phyloP scores from a whole-genome alignment of 2,888 invertebrate species.

The Cheiracanthium punctorium region DNA sequence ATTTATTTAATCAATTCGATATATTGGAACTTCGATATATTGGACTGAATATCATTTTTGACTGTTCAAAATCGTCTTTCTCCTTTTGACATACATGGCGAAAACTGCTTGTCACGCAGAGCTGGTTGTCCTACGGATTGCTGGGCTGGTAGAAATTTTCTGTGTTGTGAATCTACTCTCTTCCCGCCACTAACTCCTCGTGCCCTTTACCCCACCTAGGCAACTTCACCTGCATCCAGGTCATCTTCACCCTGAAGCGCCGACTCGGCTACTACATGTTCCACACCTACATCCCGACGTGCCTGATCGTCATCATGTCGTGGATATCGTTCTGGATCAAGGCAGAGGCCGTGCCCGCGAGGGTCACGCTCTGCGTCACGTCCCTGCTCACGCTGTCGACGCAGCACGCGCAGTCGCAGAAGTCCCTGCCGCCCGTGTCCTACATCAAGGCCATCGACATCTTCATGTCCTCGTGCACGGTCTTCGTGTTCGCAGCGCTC shows the following conservation, averaged over 20 bases:
- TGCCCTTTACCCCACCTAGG: constrained; percentile 81
- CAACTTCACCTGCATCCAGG: constrained; percentile 92
- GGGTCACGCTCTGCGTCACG: constrained; percentile 93
- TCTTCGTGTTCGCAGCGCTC: constrained; percentile 77
- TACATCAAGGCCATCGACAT: constrained; percentile 78
- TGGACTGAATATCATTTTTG: too few species aligned
- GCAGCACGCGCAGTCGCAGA: constrained; percentile 95
- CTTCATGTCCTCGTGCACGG: constrained; percentile 78
- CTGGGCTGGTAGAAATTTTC: too few species aligned
- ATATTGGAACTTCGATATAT: too few species aligned
- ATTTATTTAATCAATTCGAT: too few species aligned
- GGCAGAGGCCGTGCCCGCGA: constrained; percentile 93
- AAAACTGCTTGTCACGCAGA: too few species aligned
- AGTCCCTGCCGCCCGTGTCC: constrained; percentile 90
- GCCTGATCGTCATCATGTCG: constrained; percentile 93
- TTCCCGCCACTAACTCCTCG: too few species aligned
- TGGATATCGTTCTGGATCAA: constrained; percentile 98
- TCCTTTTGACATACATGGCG: too few species aligned
- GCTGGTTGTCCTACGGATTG: too few species aligned
- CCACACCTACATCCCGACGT: constrained; percentile 94
- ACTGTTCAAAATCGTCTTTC: too few species aligned
- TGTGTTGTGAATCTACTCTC: too few species aligned
- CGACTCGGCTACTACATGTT: constrained; percentile 92
- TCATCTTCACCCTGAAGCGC: constrained; percentile 88
- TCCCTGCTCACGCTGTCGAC: constrained; percentile 91